Evolutionary conservation across 1,140 invertebrate species (phyloP).

Genomic region (Coenobita brevimanus): DNA sequence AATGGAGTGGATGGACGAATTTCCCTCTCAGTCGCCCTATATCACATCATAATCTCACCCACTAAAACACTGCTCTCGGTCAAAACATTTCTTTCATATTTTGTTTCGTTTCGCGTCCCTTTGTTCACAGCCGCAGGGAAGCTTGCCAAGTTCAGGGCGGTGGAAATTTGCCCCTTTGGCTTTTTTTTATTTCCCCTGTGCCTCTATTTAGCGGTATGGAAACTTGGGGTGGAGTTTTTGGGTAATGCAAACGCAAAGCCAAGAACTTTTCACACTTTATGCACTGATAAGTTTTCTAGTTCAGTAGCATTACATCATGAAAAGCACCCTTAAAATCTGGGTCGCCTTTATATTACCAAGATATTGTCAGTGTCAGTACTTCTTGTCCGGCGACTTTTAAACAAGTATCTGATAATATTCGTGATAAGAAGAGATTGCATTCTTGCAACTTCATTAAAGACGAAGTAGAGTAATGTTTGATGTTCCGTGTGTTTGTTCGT

Average conservation of each 20-base stretch:
- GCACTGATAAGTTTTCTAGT: conserved; percentile 65
- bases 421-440: too few species aligned
- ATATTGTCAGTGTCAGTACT: too few species aligned
- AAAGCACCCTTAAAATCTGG: neutral
- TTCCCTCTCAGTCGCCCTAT: neutral
- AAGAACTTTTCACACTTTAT: conserved; percentile 61
- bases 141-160: conserved; percentile 27
- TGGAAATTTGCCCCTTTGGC: neutral
- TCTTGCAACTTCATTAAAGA: too few species aligned
- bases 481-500: too few species aligned
- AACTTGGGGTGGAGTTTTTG: neutral
- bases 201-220: neutral
- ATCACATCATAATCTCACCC: conserved; percentile 8
- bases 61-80: neutral
- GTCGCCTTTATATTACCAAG: too few species aligned
- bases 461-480: too few species aligned
- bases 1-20: neutral
- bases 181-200: neutral
- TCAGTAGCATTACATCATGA: conserved; percentile 33
- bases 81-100: conserved; percentile 67
- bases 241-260: neutral
- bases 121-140: conserved; percentile 31
- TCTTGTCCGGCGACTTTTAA: too few species aligned
- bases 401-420: too few species aligned
- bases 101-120: conserved; percentile 55